Evolutionary conservation across 2,888 invertebrate species (phyloP).

Genomic region (Hirtodrosophila trivittata): DNA sequence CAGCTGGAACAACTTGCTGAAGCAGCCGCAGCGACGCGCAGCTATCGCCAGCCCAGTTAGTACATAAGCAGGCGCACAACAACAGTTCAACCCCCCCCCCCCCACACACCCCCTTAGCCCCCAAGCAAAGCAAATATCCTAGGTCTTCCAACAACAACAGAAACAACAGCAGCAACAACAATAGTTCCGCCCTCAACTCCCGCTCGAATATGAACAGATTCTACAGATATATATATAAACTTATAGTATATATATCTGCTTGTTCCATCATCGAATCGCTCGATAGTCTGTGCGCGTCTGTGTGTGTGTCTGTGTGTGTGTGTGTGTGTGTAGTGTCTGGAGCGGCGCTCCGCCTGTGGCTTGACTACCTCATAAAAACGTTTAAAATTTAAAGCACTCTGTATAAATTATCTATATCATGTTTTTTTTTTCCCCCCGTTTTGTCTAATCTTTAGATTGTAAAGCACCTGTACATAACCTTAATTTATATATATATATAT

Average conservation of each 20-base stretch:
- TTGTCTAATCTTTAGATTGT: slow-evolving; percentile 31
- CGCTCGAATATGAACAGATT: slow-evolving; percentile 56
- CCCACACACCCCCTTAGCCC: background rate
- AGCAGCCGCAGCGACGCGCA: background rate
- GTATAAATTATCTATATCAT: slow-evolving; percentile 35
- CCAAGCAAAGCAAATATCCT: slow-evolving; percentile 52
- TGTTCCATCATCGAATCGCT: slow-evolving; percentile 21
- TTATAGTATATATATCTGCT: slow-evolving; percentile 14
- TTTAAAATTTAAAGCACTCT: slow-evolving; percentile 39
- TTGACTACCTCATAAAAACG: slow-evolving; percentile 71
- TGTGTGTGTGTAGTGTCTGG: slow-evolving; percentile 19
- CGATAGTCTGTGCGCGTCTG: slow-evolving; percentile 16
- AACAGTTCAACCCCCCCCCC: background rate
- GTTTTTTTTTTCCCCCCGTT: slow-evolving; percentile 30
- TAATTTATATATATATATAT: slow-evolving; percentile 48
- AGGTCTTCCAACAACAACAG: slow-evolving; percentile 60
- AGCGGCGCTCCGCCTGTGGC: slow-evolving; percentile 60
- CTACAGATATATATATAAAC: slow-evolving; percentile 6
- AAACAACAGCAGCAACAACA: slow-evolving; percentile 19
- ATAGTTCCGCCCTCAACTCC: slow-evolving; percentile 4
- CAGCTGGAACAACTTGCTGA: too few species aligned
- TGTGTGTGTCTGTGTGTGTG: slow-evolving; percentile 10
- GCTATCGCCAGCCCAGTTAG: background rate
- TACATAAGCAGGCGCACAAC: background rate
- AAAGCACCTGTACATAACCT: slow-evolving; percentile 66